Base-by-base conservation (phyloP, 2,113 vertebrate species). In the Python bivittatus region DNA sequence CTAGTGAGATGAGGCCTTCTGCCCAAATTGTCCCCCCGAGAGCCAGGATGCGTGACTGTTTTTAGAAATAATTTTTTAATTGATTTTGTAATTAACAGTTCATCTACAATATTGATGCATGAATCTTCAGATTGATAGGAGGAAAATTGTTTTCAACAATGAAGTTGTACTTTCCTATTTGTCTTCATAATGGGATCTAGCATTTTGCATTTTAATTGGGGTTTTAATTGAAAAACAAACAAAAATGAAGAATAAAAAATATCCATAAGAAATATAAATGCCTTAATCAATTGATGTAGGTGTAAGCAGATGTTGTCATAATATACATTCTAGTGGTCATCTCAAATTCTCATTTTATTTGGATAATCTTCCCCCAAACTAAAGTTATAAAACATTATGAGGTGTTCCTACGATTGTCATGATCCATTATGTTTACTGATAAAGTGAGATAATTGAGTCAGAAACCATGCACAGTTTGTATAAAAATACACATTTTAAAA, bases 1-100 rank as follows among this genome's bases (percentile, higher is more conserved):
- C 97, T 97, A 96, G 97, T 96, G 97, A 98, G 97, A 97, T 97
- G 97, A 98, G 97, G 97, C 98, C 97, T 98, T 98, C 98, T 98
- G 98, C 98, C 98, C 98, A 98, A 98, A 98, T 98, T 98, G 98
- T 96, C 97, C 98, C 98, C 98, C 95, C 96, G 98, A 98, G 98
- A 98, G 97, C 94, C 93, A 84, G 96, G 96, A 94, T 42, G 97
- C 97, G 97, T 98, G 97, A 98, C 98, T 98, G 97, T 98, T 98
- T 98, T 98, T 98, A 98, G 98, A 98, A 98, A 98, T 98, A 98
- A 97, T 98, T 98, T 98, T 98, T 98, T 98, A 98, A 99, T 98
- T 98, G 98, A 98, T 98, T 98, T 98, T 98, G 98, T 98, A 98
- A 98, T 99, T 99, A 99, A 98, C 98, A 97, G 98, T 98, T 98